Evolutionary conservation across 1,140 invertebrate genomes (phyloP).

Genomic region (Ephestia elutella): DNA sequence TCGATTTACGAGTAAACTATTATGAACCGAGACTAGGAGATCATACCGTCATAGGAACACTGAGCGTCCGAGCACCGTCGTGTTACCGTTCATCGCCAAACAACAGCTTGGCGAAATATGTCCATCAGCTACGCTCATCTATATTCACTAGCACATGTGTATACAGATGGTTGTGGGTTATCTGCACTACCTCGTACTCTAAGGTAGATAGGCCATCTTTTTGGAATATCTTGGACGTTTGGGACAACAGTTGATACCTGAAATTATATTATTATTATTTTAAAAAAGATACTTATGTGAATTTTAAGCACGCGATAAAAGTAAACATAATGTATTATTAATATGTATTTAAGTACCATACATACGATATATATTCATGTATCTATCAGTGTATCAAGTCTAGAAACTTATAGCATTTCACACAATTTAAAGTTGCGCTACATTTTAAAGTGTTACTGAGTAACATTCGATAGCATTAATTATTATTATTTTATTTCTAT

Average conservation of each 20-base stretch:
- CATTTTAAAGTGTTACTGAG: no score
- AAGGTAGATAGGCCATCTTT: constrained; percentile 91
- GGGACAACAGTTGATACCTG: constrained; percentile 89
- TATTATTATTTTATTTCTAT: no score
- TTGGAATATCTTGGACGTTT: constrained; percentile 86
- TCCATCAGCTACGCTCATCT: constrained; percentile 73
- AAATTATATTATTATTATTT: constrained; percentile 27
- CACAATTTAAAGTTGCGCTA: no score
- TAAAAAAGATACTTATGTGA: no score
- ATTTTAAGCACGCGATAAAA: no score
- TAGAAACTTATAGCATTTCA: no score
- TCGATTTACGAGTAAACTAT: no score
- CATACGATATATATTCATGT: no score
- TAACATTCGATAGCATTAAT: no score
- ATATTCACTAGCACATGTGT: constrained; percentile 85
- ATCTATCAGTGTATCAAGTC: no score
- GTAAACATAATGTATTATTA: no score
- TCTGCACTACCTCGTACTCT: constrained; percentile 84
- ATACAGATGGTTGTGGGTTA: constrained; percentile 81
- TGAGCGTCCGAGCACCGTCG: constrained; percentile 12
- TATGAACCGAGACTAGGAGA: neutral
- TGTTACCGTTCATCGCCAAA: constrained; percentile 70
- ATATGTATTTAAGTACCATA: no score
- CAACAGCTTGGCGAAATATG: constrained; percentile 70
- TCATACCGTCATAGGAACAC: neutral